Evolutionary conservation across 1,140 invertebrate species (phyloP).

Genomic region (Aphaenogaster floridana): DNA sequence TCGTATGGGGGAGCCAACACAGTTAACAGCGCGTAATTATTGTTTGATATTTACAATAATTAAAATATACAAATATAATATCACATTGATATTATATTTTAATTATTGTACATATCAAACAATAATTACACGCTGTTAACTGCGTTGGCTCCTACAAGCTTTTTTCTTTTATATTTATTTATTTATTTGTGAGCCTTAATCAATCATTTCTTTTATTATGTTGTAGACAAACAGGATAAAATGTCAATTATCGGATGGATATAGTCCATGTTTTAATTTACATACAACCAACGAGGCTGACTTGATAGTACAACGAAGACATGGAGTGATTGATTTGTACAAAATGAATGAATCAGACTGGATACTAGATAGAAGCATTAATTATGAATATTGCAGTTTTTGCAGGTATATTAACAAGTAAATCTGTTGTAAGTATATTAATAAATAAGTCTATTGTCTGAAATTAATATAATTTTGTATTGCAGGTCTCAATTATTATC

Average conservation of each 20-base stretch:
- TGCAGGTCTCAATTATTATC: constrained; percentile 87
- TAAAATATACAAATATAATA: too few relatives aligned
- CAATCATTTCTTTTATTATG: constrained; percentile 4
- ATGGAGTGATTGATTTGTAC: constrained; percentile 90
- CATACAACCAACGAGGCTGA: constrained; percentile 87
- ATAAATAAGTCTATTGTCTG: not conserved
- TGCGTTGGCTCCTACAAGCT: too few relatives aligned
- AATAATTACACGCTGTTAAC: too few relatives aligned
- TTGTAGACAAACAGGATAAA: constrained; percentile 89
- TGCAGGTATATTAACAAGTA: constrained; percentile 84
- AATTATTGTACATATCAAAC: too few relatives aligned
- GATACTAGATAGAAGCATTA: constrained; percentile 87
- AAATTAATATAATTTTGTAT: constrained; percentile 22
- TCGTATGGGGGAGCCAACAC: too few relatives aligned
- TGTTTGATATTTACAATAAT: too few relatives aligned
- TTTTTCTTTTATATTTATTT: too few relatives aligned
- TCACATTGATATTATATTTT: too few relatives aligned
- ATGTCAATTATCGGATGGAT: constrained; percentile 88
- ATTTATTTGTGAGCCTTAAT: too few relatives aligned
- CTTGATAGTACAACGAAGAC: constrained; percentile 91
- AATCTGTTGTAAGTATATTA: constrained; percentile 79
- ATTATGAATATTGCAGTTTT: constrained; percentile 89
- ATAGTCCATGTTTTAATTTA: constrained; percentile 88
- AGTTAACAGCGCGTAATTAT: too few relatives aligned
- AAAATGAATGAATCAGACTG: constrained; percentile 88